Conservation (phyloP, 2,797 vertebrate genomes). For the Sphenodon punctatus region DNA sequence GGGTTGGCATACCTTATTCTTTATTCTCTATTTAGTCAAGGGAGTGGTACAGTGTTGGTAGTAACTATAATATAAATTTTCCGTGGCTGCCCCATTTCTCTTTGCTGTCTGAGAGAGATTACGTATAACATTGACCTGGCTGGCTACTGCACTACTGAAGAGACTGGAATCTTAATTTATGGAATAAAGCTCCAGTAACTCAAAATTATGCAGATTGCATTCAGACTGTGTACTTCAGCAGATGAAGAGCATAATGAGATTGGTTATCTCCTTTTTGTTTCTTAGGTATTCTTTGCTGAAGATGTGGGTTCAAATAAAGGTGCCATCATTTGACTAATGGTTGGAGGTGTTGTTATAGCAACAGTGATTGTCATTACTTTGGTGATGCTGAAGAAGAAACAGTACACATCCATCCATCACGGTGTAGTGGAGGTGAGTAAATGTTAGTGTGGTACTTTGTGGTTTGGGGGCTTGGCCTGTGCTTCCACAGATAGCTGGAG, state of each 20-base stretch:
- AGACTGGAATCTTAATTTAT: neutral
- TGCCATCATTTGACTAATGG: conserved; percentile 98
- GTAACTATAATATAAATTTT: neutral
- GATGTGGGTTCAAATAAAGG: conserved; percentile 97
- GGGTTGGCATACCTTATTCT: neutral
- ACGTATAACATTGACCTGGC: fast-evolving
- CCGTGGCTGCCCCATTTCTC: neutral
- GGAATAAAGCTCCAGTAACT: neutral
- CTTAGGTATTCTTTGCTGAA: conserved; percentile 87
- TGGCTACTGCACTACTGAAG: neutral
- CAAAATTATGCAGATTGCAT: neutral
- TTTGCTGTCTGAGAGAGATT: neutral
- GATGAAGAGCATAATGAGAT: neutral
- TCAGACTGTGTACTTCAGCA: neutral
- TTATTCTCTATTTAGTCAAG: neutral
- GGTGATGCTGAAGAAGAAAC: conserved; percentile 99
- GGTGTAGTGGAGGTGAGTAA: conserved; percentile 93
- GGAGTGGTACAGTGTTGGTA: neutral
- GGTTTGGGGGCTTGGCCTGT: too few relatives aligned
- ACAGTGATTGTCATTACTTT: conserved; percentile 98
- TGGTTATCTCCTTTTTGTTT: conserved; percentile 44
- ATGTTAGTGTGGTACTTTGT: too few relatives aligned
- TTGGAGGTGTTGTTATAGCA: conserved; percentile 97
- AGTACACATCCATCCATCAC: conserved; percentile 98
- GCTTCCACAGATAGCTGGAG: too few relatives aligned